Base-by-base conservation (phyloP, 2,888 invertebrate species). In the Trypoxylon attenuatum region DNA sequence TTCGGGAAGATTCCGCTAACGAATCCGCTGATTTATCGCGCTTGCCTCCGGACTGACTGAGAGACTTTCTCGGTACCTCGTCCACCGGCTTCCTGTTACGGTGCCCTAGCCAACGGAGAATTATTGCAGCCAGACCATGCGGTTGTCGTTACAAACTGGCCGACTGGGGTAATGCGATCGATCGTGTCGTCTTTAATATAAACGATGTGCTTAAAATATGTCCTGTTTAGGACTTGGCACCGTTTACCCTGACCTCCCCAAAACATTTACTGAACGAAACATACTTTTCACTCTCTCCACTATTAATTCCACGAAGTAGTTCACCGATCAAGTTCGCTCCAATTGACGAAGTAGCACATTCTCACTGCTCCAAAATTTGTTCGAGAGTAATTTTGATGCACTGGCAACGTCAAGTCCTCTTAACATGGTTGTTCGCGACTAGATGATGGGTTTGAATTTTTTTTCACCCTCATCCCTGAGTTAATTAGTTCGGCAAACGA, bases 1-100 rank as follows among this genome's bases (percentile, higher is more conserved):
- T 55, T 66, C 66, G 52, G 64, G 73, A 70, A 78, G 66, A 76
- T 76, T 75, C 76, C 72, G 71, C 77, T 78, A 76, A 79, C 76
- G 77, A 81, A 81, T 81, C 72, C 69, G 60, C 60, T 79, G 80
- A 83, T 82, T 84, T 83, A 78, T 80, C 66, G 68, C 60, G 69
- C 69, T 47, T 47, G 38, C n/a, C 45, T 23, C 47, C n/a, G n/a
- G n/a, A n/a, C n/a, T n/a, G n/a, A n/a, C n/a, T n/a, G n/a, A n/a
- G n/a, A n/a, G n/a, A 46, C 27, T 57, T 54, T 64, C 53, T 58
- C 16, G 23, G 45, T 45, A 55, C 41, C 46, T 5, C 18, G 42
- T 50, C 58, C n/a, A n/a, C n/a, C 5, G 41, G 38, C 50, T 59
- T 54, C 67, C 57, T 27, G 47, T 29, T 23, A 46, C 22, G 49